phyloP scores from a whole-genome alignment of 2,888 invertebrate species.

The Synanthedon vespiformis region DNA sequence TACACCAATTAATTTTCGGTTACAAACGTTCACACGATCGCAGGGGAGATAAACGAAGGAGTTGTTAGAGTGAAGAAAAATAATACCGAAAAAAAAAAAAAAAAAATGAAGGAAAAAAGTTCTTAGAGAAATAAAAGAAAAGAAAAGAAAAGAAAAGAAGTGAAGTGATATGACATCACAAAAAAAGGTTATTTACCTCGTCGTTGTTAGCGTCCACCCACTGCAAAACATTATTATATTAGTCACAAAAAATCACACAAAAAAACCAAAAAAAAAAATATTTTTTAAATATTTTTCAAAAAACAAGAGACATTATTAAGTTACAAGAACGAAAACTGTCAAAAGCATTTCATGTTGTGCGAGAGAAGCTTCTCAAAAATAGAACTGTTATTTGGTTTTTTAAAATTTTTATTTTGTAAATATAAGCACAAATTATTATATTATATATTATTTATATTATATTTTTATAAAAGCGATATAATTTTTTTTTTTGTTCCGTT shows the following conservation, averaged over 20 bases:
- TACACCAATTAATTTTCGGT: no score
- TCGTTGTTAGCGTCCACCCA: conserved; percentile 77
- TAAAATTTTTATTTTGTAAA: conserved; percentile 21
- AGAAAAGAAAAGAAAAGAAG: conserved; percentile 7
- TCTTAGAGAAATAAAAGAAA: conserved; percentile 1
- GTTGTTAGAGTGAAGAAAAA: background rate
- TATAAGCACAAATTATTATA: conserved; percentile 24
- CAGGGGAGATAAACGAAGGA: no score
- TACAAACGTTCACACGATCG: no score
- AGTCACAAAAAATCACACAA: conserved; percentile 40
- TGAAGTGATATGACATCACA: conserved; percentile 9
- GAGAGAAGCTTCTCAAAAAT: conserved; percentile 34
- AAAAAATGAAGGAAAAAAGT: background rate
- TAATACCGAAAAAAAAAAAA: conserved; percentile 1
- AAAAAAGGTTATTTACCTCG: conserved; percentile 66
- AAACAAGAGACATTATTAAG: conserved; percentile 7
- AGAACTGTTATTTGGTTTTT: conserved; percentile 23
- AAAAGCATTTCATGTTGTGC: conserved; percentile 54
- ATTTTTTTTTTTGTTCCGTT: background rate
- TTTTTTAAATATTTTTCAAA: no score
- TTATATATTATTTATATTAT: conserved; percentile 5
- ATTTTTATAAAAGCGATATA: conserved; percentile 5
- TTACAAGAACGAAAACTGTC: conserved; percentile 21
- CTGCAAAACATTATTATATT: conserved; percentile 69
- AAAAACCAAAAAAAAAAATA: conserved; percentile 12